Percentiles rank a stretch among this genome's conserved stretches.
Conservation (phyloP, 2,888 invertebrate species). For the Noctua janthe region DNA sequence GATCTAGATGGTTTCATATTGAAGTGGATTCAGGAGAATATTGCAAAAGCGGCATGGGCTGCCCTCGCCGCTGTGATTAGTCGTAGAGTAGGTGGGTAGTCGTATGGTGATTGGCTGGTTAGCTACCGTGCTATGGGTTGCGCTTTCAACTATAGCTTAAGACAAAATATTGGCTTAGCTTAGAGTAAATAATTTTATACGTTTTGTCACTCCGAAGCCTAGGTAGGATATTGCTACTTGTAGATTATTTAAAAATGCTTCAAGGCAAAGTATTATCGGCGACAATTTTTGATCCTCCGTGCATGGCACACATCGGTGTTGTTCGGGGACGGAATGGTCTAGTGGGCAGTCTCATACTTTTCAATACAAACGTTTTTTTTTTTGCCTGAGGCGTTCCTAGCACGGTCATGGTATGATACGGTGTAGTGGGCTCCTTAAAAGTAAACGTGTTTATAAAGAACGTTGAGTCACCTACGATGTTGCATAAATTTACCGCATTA, state of each 20-base stretch:
- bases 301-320: neutral
- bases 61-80: no score
- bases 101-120: neutral
- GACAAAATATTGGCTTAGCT: neutral
- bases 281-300: neutral
- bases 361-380: no score
- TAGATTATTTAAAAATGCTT: neutral
- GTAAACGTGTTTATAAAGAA: neutral
- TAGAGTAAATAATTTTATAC: no score
- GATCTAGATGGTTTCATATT: neutral
- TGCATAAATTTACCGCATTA: neutral
- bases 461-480: neutral
- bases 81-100: neutral
- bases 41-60: neutral
- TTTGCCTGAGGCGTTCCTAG: neutral
- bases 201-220: no score
- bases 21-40: neutral
- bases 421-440: neutral
- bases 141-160: neutral
- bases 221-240: neutral
- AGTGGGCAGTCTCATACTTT: neutral
- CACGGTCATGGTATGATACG: neutral
- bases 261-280: no score
- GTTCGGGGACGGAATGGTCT: no score
- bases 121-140: neutral